Evolutionary conservation across 2,888 invertebrate genomes (phyloP).

Genomic region (Masnerella sp.): DNA sequence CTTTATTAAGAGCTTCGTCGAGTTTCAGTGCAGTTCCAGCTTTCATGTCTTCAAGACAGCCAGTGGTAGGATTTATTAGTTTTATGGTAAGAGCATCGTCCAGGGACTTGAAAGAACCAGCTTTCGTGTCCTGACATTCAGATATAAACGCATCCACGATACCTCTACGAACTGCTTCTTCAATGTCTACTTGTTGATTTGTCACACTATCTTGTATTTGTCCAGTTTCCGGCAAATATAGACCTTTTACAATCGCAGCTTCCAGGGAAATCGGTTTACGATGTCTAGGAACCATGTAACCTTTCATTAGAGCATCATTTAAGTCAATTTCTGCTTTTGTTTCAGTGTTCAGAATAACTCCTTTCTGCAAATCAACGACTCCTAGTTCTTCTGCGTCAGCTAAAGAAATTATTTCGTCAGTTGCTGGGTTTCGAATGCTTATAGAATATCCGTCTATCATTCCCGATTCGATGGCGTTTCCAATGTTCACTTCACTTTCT

Average conservation of each 20-base stretch:
- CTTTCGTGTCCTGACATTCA: slow-evolving; percentile 87
- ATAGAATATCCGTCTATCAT: slow-evolving; percentile 88
- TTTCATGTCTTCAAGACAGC: slow-evolving; percentile 86
- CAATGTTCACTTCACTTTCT: slow-evolving; percentile 83
- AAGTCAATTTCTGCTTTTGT: slow-evolving; percentile 85
- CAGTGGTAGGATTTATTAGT: slow-evolving; percentile 84
- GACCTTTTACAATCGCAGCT: slow-evolving; percentile 84
- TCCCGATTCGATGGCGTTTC: slow-evolving; percentile 87
- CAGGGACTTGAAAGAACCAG: slow-evolving; percentile 85
- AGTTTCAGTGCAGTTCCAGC: slow-evolving; percentile 84
- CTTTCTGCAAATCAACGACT: slow-evolving; percentile 86
- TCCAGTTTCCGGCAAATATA: slow-evolving; percentile 85
- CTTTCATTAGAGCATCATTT: slow-evolving; percentile 84
- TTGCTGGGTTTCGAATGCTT: slow-evolving; percentile 85
- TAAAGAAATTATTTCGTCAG: slow-evolving; percentile 86
- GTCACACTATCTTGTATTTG: slow-evolving; percentile 86
- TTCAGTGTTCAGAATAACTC: slow-evolving; percentile 84
- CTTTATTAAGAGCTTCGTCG: slow-evolving; percentile 84
- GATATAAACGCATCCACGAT: slow-evolving; percentile 90
- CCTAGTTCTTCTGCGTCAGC: slow-evolving; percentile 89
- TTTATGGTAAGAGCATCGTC: slow-evolving; percentile 86
- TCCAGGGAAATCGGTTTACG: slow-evolving; percentile 87
- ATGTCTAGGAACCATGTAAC: slow-evolving; percentile 83
- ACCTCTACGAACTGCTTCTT: slow-evolving; percentile 87
- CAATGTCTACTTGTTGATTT: slow-evolving; percentile 84